Evolutionary conservation across 1,140 invertebrate genomes (phyloP), one percentile per base, ranked within the genome.

Genomic region (Eriocheir sinensis): DNA sequence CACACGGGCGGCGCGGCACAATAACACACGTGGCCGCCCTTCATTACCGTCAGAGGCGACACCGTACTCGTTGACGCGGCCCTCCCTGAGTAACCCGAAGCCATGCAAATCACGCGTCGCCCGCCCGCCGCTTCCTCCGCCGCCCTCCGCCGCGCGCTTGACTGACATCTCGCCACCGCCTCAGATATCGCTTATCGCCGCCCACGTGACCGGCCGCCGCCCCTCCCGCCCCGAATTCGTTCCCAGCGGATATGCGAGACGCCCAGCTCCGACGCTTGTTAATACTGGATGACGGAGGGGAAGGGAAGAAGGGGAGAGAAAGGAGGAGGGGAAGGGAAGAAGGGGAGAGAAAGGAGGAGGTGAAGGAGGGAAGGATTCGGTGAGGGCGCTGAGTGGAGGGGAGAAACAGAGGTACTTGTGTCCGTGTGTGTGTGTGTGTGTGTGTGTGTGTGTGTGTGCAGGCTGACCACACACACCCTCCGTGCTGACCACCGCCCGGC

Each of bases 161-260:
- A 89, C 32, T 89, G 88, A 89, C 88, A 89, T 30, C n/a, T 72
- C 89, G 44, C 60, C 60, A 48, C 36, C 60, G 53, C 89, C 89
- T 53, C 30, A 90, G 89, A 90, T 90, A 90, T 90, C 89, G 89
- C 89, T 90, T 90, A 90, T 90, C 89, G 89, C 48, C 32, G 60
- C 60, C 48, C 89, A 90, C 89, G 89, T 90, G 89, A 60, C 89
- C 89, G n/a, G 89, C 89, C 38, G 15, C 9, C 60, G 89, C 12
- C 48, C 34, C 89, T 34, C 32, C 30, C 8, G 48, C 60, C 48
- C 44, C 44, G 34, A 27, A 38, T 36, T 38, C 32, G 89, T 90
- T 90, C 89, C 89, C 89, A 90, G 89, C 89, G 89, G 89, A 60
- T 90, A 90, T 41, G 48, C 60, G 89, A 90, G 53, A 72, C 48